phyloP scores from a whole-genome alignment of 2,888 invertebrate species.

The Camptogramma bilineatum region DNA sequence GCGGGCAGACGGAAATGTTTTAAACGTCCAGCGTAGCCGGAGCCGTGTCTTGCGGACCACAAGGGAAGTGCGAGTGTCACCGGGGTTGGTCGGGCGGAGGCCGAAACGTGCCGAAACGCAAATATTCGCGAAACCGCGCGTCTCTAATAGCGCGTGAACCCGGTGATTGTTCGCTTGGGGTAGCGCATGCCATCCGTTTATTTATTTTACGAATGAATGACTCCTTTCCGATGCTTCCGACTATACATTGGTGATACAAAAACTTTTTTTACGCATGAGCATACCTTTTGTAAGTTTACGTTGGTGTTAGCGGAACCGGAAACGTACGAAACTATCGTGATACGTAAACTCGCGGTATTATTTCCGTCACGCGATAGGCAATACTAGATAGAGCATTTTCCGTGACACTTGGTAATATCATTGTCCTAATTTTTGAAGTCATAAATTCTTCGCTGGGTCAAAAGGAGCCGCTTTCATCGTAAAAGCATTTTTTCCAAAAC shows the following conservation, averaged over 20 bases:
- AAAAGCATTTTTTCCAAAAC: conserved; percentile 7
- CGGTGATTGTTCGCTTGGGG: conserved; percentile 65
- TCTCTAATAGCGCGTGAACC: conserved; percentile 73
- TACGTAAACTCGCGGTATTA: conserved; percentile 20
- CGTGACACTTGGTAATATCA: conserved; percentile 37
- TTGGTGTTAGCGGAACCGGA: conserved; percentile 15
- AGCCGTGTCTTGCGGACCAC: conserved; percentile 47
- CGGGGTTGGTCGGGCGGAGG: conserved; percentile 47
- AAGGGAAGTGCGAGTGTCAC: conserved; percentile 44
- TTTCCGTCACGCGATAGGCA: conserved; percentile 37
- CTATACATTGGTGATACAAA: conserved; percentile 31
- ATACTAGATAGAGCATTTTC: conserved; percentile 30
- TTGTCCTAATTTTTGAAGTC: conserved; percentile 37
- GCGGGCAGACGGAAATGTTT: conserved; percentile 62
- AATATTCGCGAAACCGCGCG: conserved; percentile 61
- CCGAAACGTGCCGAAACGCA: conserved; percentile 56
- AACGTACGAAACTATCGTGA: conserved; percentile 14
- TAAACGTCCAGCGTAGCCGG: conserved; percentile 54
- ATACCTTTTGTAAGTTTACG: conserved; percentile 15
- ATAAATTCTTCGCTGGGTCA: conserved; percentile 29
- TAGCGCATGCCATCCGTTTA: conserved; percentile 51
- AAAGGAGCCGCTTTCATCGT: conserved; percentile 21
- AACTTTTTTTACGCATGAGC: conserved; percentile 31
- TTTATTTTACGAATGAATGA: conserved; percentile 60
- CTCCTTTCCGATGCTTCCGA: conserved; percentile 47